Conservation (phyloP, 2,113 vertebrate genomes). For the Cebidichthys violaceus region DNA sequence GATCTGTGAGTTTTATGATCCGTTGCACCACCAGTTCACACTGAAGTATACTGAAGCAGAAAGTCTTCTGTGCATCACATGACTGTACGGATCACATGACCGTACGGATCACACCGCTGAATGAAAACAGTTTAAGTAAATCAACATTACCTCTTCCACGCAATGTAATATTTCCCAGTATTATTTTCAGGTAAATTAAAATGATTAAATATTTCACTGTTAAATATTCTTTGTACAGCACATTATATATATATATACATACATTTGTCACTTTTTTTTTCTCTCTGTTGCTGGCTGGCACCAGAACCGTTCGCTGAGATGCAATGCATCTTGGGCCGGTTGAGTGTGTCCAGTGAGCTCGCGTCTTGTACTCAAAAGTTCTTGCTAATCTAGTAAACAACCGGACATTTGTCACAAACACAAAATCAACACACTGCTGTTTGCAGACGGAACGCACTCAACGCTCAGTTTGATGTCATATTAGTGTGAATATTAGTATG, state of each 20-base stretch:
- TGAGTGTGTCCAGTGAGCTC: not conserved
- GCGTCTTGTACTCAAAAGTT: not conserved
- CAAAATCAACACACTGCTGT: not conserved
- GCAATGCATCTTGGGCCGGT: not conserved
- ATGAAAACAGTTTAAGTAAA: not conserved
- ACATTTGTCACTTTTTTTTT: not conserved
- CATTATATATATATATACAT: no score
- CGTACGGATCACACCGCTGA: no score
- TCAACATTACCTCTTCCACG: not conserved
- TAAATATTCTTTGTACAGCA: no score
- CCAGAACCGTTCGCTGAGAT: not conserved
- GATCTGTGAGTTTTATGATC: no score
- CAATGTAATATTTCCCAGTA: not conserved
- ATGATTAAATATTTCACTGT: not conserved
- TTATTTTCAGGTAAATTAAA: not conserved
- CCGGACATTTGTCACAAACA: not conserved
- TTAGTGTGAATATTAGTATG: no score
- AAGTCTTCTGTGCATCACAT: no score
- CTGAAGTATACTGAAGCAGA: no score
- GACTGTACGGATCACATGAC: no score
- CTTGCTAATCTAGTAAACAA: not conserved
- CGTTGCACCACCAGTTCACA: no score
- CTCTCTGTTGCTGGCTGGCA: not conserved
- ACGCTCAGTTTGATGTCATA: not conserved
- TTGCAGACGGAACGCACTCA: no score